Conservation (phyloP, 2,113 vertebrate genomes). For the Chamaea fasciata region DNA sequence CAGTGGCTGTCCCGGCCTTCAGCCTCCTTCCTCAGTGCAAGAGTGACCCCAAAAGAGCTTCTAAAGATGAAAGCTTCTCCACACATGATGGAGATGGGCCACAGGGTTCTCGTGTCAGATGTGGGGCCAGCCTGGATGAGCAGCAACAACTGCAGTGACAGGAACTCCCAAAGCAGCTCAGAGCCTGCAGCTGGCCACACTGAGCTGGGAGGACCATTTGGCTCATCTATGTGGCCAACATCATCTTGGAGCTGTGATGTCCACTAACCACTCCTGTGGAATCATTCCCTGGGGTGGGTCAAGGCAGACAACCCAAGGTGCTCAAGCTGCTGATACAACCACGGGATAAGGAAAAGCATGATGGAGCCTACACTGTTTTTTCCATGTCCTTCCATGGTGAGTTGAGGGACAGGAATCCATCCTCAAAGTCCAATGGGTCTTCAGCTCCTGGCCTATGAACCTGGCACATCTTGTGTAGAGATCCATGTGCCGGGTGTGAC, state of each 20-base stretch:
- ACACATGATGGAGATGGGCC: neutral
- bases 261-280: neutral
- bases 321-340: neutral
- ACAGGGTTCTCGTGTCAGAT: neutral
- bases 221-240: rapidly evolving
- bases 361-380: neutral
- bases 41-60: neutral
- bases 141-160: neutral
- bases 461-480: neutral
- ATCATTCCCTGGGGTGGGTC: neutral
- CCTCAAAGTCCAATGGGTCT: neutral
- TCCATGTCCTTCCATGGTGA: neutral
- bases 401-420: neutral
- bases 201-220: neutral
- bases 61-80: neutral
- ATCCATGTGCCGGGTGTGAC: neutral
- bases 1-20: neutral
- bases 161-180: neutral
- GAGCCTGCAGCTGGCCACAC: rapidly evolving
- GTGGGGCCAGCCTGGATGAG: neutral
- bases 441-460: neutral
- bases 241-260: neutral
- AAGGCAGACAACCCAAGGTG: neutral
- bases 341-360: neutral
- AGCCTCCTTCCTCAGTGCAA: neutral